These are phyloP conservation scores for Pollicipes pollicipes DNA, from an alignment of 1,140 invertebrate species.

Conservation along the genomic window DNA sequence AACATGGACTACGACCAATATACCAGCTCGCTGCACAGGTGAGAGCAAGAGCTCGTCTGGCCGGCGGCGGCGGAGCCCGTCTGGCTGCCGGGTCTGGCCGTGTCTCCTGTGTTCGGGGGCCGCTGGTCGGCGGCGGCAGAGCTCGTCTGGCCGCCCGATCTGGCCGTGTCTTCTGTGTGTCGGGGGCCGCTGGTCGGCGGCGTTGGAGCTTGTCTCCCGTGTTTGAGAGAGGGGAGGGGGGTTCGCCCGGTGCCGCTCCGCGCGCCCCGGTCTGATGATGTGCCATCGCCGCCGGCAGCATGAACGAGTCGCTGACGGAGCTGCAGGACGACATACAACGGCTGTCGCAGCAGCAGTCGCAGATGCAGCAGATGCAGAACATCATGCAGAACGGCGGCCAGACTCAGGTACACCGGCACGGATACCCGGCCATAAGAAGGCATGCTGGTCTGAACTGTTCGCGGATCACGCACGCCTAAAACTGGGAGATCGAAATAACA, in stretches of 20 bases:
- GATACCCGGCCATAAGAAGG: too few relatives aligned
- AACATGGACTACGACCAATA: slow-evolving; percentile 69
- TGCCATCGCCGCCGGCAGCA: slow-evolving; percentile 32
- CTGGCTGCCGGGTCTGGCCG: slow-evolving; percentile 12
- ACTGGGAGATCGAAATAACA: too few relatives aligned
- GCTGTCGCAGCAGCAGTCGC: slow-evolving; percentile 66
- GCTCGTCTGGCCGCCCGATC: not conserved
- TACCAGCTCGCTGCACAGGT: slow-evolving; percentile 64
- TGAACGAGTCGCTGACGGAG: slow-evolving; percentile 80
- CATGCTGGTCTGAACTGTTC: too few relatives aligned
- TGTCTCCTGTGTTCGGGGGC: slow-evolving; percentile 4
- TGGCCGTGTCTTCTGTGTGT: not conserved
- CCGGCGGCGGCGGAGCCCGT: too few relatives aligned
- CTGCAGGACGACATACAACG: slow-evolving; percentile 81
- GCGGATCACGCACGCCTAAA: too few relatives aligned
- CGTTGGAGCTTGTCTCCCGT: too few relatives aligned
- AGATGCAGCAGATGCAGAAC: slow-evolving; percentile 43
- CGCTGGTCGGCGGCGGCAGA: too few relatives aligned
- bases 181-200: too few relatives aligned
- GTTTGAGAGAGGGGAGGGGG: too few relatives aligned
- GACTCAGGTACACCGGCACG: too few relatives aligned
- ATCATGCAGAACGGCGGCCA: not conserved
- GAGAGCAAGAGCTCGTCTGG: slow-evolving; percentile 26
- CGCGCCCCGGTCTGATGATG: too few relatives aligned
- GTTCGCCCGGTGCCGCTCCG: too few relatives aligned